Percentiles rank a stretch among this genome's conserved stretches.
These are phyloP conservation scores for Scaptomyza hsui DNA, from an alignment of 1,140 invertebrate species.

Conservation along the genomic window DNA sequence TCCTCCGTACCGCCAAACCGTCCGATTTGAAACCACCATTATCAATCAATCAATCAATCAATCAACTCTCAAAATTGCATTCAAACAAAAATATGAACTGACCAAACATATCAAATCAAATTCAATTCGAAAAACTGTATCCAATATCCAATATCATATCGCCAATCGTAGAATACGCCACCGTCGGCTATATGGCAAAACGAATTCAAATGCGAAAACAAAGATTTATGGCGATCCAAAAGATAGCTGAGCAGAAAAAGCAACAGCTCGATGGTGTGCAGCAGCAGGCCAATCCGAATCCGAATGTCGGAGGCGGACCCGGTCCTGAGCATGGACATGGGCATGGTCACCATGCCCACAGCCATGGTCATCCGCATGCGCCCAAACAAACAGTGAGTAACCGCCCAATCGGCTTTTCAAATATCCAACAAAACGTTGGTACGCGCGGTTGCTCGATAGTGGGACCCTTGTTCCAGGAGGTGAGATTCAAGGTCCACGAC, in stretches of 20 bases:
- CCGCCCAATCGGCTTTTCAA: constrained; percentile 84
- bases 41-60: not conserved
- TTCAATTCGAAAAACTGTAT: constrained; percentile 67
- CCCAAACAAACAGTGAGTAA: constrained; percentile 84
- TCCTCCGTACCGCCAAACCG: constrained; percentile 37
- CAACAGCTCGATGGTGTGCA: constrained; percentile 88
- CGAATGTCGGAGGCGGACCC: constrained; percentile 76
- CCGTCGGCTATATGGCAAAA: constrained; percentile 97
- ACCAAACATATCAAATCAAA: constrained; percentile 32
- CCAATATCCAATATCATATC: constrained; percentile 63
- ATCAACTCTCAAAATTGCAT: constrained; percentile 17
- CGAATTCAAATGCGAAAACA: constrained; percentile 97
- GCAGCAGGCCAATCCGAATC: constrained; percentile 85
- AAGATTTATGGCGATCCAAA: constrained; percentile 93
- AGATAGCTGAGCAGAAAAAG: constrained; percentile 95
- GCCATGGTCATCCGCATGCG: constrained; percentile 84
- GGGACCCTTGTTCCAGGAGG: constrained; percentile 93
- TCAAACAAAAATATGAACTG: constrained; percentile 45
- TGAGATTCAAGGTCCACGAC: constrained; percentile 96
- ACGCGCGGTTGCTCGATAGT: constrained; percentile 88
- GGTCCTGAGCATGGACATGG: constrained; percentile 84
- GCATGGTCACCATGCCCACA: constrained; percentile 84
- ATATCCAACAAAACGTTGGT: constrained; percentile 84
- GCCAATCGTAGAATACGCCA: constrained; percentile 92
- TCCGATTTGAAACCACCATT: constrained; percentile 29